Base-by-base conservation (phyloP, 2,888 invertebrate species). In the Ophion ventricosus region DNA sequence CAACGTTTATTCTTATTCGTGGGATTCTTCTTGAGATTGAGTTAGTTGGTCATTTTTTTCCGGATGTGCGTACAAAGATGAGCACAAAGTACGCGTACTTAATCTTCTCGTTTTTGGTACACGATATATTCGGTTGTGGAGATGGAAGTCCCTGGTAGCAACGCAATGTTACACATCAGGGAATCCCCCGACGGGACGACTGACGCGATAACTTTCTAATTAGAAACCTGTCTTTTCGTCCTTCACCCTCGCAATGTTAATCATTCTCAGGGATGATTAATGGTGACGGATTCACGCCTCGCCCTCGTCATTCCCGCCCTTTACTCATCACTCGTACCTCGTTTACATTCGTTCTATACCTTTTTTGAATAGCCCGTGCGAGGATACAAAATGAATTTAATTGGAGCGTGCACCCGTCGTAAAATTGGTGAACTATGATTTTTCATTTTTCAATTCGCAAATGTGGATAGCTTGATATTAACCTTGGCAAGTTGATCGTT, bases 171-270 rank as follows among this genome's bases (percentile, higher is more conserved):
- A 43, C 73, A 70, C 73, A 43, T 23, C 73, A 59, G 81, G 66
- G 84, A 70, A 86, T 83, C 86, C 59, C 80, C 80, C 77, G 74
- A 66, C 73, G 77, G 85, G 88, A 88, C 89, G 90, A 89, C 88
- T 88, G 88, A 85, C 88, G 87, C 90, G 90, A 91, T 92, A 91
- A 91, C 89, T 91, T 90, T 91, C 89, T 91, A 91, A 91, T 92
- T 91, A 91, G 90, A 88, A 88, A 87, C 85, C 88, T 90, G 90
- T 89, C 90, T 88, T 88, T 84, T 29, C 72, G 54, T 40, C 66
- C 89, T 89, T 87, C 87, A 83, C 54, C 10, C 56, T n/a, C 26
- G 29, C 56, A 54, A 83, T 87, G 90, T 90, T 91, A 92, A 92
- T 92, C 91, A 91, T 90, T 89, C 89, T 83, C 85, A 59, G 49